Base-by-base conservation (phyloP, 1,140 invertebrate genomes). In the Formica selysi region DNA sequence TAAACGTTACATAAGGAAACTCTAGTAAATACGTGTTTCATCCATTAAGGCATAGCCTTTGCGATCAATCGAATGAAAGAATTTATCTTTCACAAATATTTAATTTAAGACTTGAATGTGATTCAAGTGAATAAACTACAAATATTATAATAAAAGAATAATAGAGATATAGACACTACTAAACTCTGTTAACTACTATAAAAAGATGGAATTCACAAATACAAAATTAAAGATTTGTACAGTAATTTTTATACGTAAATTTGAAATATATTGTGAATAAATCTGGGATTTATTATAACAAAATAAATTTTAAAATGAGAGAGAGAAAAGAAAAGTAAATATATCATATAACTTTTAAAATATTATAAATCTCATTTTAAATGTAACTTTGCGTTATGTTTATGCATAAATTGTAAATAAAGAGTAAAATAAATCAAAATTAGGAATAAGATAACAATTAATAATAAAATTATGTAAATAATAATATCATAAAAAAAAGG, bases 1-100 rank as follows among this genome's bases (percentile, higher is more conserved):
- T 59, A 51, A 81, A 73, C 36, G 16, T 61, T 81, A 81, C 11
- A 36, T 73, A 61, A 61, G 41, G 6, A 44, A 81, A 32, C 32
- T 70, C 7, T 59, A 22, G 10, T 71, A 59, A 44, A 81, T 70
- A 36, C 19, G 4, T 51, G 16, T 41, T 22, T 19, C 13, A 13
- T 10, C 26, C 1, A 64, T 19, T 48, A 41, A 1, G 22, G 6
- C 36, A 48, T 41, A 38, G 22, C 3, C 22, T 41, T 41, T 29
- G 3, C 38, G 36, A 71, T 70, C 51, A 32, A 71, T 68, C 8
- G 10, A n/a, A 57, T 26, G 6, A 3, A 36, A 7, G 2, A 68
- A 41, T 10, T 29, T 48, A 36, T 51, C 11, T 32, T 44, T 36
- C 48, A 48, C 2, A 2, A 19, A 68, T 68, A 4, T 22, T 51